Evolutionary conservation across 2,888 invertebrate genomes (phyloP).

Genomic region (Lasius platythorax): DNA sequence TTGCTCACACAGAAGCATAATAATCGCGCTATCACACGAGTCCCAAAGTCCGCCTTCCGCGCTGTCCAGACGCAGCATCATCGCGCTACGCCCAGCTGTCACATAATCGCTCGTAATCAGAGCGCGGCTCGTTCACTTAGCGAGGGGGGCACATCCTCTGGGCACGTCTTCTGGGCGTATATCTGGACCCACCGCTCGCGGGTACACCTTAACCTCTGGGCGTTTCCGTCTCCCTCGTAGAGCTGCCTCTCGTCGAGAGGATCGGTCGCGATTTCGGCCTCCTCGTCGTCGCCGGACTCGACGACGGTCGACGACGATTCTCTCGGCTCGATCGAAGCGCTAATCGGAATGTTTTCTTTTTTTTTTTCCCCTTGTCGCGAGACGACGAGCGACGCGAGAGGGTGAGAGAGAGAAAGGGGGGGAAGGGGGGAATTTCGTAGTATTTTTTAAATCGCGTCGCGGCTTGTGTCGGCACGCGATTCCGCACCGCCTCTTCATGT

Average conservation of each 20-base stretch:
- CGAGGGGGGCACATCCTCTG: slow-evolving; percentile 58
- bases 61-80: not conserved
- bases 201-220: slow-evolving; percentile 77
- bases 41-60: slow-evolving; percentile 30
- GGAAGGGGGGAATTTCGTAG: not conserved
- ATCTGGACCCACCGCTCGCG: slow-evolving; percentile 66
- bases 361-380: too few species aligned
- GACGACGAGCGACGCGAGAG: not conserved
- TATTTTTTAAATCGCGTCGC: slow-evolving; percentile 54
- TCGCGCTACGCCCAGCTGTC: slow-evolving; percentile 36
- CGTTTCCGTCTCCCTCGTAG: slow-evolving; percentile 77
- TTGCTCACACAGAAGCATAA: not conserved
- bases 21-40: not conserved
- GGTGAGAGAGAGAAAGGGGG: not conserved
- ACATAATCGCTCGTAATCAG: slow-evolving; percentile 41
- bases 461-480: slow-evolving; percentile 63
- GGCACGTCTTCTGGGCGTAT: slow-evolving; percentile 71
- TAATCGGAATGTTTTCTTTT: not conserved
- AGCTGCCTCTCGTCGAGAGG: slow-evolving; percentile 63
- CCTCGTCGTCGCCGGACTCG: not conserved
- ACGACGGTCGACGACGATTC: not conserved
- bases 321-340: not conserved
- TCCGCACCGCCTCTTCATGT: slow-evolving; percentile 85
- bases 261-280: not conserved
- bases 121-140: slow-evolving; percentile 39